Evolutionary conservation across 2,888 invertebrate genomes (phyloP).

Genomic region (Lasioglossum pauxillum): DNA sequence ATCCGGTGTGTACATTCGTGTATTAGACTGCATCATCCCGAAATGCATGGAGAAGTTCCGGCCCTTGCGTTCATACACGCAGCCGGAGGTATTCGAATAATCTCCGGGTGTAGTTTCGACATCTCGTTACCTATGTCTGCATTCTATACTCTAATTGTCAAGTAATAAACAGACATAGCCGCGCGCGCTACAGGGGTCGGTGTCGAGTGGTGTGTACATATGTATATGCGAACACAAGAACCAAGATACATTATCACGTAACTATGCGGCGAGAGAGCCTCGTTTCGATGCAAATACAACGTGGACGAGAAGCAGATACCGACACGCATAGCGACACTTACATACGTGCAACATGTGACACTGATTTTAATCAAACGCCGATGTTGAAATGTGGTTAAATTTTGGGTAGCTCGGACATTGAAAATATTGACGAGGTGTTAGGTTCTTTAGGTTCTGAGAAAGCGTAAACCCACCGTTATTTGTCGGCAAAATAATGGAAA

Average conservation of each 20-base stretch:
- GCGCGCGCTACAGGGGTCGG: neutral
- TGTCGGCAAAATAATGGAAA: neutral
- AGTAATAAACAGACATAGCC: slow-evolving; percentile 51
- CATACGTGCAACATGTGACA: neutral
- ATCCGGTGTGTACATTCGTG: neutral
- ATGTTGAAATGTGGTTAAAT: neutral
- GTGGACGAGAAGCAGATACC: slow-evolving; percentile 27
- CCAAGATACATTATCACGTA: slow-evolving; percentile 48
- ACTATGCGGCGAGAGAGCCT: slow-evolving; percentile 35
- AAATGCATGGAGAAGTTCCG: slow-evolving; percentile 3
- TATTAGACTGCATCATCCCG: slow-evolving; percentile 11
- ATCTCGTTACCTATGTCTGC: slow-evolving; percentile 44
- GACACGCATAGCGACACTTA: neutral
- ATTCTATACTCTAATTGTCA: slow-evolving; percentile 46
- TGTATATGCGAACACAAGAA: slow-evolving; percentile 37
- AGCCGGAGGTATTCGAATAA: slow-evolving; percentile 17
- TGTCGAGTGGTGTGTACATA: neutral
- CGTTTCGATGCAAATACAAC: slow-evolving; percentile 52
- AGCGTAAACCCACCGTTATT: neutral
- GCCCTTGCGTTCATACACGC: neutral
- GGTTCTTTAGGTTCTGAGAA: neutral
- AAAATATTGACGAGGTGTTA: neutral
- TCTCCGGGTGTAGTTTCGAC: slow-evolving; percentile 36
- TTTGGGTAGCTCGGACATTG: neutral
- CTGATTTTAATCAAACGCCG: neutral